Evolutionary conservation across 1,140 invertebrate species (phyloP).

Genomic region (Zophobas morio): DNA sequence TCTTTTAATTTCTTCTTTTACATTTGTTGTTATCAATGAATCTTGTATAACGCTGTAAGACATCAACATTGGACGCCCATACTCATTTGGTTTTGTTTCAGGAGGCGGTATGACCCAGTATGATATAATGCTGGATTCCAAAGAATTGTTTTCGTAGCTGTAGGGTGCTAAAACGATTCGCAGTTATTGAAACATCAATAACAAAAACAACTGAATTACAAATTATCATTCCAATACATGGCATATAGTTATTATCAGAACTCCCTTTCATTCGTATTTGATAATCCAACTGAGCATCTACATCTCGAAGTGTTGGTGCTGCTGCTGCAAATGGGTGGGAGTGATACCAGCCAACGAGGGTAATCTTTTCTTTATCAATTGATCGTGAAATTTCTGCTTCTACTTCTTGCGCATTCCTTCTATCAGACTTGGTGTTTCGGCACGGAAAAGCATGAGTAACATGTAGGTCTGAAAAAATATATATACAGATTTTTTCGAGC

Average conservation of each 20-base stretch:
- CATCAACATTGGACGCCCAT: conserved; percentile 91
- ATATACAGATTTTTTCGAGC: too few relatives aligned
- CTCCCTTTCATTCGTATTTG: conserved; percentile 94
- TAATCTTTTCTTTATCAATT: conserved; percentile 86
- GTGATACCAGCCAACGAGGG: conserved; percentile 95
- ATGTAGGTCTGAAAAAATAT: conserved; percentile 76
- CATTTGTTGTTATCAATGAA: conserved; percentile 84
- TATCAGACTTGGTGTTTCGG: conserved; percentile 84
- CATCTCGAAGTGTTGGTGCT: conserved; percentile 90
- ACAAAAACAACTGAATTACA: conserved; percentile 75
- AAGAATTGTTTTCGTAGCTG: conserved; percentile 81
- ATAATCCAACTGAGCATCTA: conserved; percentile 94
- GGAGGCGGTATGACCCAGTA: conserved; percentile 96
- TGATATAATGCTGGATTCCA: conserved; percentile 86
- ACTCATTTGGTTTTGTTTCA: conserved; percentile 91
- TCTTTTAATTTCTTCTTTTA: conserved; percentile 89
- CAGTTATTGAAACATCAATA: conserved; percentile 11
- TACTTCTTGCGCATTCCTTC: conserved; percentile 79
- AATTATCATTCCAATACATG: conserved; percentile 93
- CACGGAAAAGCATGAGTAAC: conserved; percentile 93
- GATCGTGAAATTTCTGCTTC: conserved; percentile 86
- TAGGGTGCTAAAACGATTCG: conserved; percentile 84
- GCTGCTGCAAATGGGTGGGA: conserved; percentile 93
- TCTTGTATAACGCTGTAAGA: conserved; percentile 89
- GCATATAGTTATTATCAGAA: conserved; percentile 90